Evolutionary conservation across 2,797 vertebrate species (phyloP).

Genomic region (Liasis olivaceus): DNA sequence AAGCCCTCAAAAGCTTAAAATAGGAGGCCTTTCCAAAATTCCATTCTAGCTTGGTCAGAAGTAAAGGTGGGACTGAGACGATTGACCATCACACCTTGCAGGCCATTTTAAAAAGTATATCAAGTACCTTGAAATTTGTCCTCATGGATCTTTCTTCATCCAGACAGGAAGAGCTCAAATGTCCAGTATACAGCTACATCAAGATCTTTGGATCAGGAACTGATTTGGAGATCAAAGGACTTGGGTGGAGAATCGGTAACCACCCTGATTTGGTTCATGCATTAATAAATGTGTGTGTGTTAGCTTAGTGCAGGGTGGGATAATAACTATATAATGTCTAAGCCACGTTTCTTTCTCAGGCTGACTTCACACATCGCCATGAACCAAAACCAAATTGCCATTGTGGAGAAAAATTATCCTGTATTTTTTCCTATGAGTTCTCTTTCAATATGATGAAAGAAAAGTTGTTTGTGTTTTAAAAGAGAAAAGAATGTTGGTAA

Average conservation of each 20-base stretch:
- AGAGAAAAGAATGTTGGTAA: background rate
- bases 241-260: background rate
- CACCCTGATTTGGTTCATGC: background rate
- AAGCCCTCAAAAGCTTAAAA: background rate
- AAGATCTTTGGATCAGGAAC: background rate
- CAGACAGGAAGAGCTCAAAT: background rate
- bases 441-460: background rate
- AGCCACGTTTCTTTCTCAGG: background rate
- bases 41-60: background rate
- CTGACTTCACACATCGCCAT: background rate
- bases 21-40: background rate
- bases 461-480: background rate
- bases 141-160: background rate
- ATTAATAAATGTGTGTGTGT: background rate
- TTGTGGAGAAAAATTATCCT: background rate
- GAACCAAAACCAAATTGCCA: background rate
- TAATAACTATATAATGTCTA: background rate
- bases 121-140: background rate
- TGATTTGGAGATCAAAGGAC: background rate
- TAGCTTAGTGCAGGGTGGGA: background rate
- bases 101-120: background rate
- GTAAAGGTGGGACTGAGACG: background rate
- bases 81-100: background rate
- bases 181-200: background rate
- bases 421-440: background rate